phyloP scores from a whole-genome alignment of 2,113 vertebrate genomes.

The Tonatia bakeri region DNA sequence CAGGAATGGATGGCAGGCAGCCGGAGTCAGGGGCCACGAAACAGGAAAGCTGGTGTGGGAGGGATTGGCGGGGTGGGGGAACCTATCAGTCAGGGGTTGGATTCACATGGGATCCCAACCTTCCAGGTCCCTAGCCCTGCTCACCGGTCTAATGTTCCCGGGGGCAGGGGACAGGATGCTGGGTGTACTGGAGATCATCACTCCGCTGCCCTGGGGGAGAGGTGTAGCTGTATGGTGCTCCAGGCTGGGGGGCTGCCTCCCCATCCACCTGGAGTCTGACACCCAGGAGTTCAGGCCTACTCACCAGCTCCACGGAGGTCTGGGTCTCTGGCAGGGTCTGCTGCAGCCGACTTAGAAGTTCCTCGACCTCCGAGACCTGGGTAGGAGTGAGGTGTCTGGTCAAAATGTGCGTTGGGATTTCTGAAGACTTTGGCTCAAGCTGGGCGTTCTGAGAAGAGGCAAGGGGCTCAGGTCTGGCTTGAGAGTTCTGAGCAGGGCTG shows the following conservation, averaged over 20 bases:
- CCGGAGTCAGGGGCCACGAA: conserved; percentile 88
- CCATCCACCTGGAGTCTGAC: accelerated
- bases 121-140: background rate
- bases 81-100: background rate
- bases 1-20: conserved; percentile 90
- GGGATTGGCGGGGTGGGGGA: background rate
- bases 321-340: conserved; percentile 78
- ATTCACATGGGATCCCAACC: background rate
- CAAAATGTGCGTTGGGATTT: background rate
- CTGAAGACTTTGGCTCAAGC: background rate
- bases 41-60: conserved; percentile 83
- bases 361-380: conserved; percentile 83
- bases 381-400: background rate
- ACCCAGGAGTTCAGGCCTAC: background rate
- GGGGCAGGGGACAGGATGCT: background rate
- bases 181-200: background rate
- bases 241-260: background rate
- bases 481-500: background rate
- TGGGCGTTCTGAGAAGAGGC: background rate
- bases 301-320: conserved; percentile 84
- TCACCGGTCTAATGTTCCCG: conserved; percentile 51
- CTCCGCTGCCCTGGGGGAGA: conserved; percentile 11
- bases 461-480: background rate
- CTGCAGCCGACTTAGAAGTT: conserved; percentile 78
- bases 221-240: background rate